A percentile compares a stretch with the other conserved stretches of the same genome.
Evolutionary conservation across 2,888 invertebrate genomes (phyloP).

Genomic region (Melanostoma mellinum): DNA sequence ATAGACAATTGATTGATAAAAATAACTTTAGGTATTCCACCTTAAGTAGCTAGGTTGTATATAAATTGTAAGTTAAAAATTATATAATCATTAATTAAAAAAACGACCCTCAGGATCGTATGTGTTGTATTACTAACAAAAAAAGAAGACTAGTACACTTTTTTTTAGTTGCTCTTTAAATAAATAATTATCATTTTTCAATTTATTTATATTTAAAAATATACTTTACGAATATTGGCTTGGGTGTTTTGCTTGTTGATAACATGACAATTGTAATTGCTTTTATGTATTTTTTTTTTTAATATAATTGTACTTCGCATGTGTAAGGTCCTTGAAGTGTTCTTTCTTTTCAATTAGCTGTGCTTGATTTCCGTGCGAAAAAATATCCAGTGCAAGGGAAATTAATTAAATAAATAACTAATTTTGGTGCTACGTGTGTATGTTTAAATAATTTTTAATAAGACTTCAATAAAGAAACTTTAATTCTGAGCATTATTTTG

Average conservation of each 20-base stretch:
- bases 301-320: conserved; percentile 55
- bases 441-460: conserved; percentile 29
- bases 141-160: conserved; percentile 65
- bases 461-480: conserved; percentile 25
- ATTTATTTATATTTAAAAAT: conserved; percentile 23
- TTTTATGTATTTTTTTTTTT: conserved; percentile 12
- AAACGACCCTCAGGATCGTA: conserved; percentile 22
- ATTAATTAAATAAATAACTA: conserved; percentile 39
- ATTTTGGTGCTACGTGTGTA: conserved; percentile 47
- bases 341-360: conserved; percentile 7
- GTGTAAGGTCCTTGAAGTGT: conserved; percentile 60
- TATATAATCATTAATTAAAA: conserved; percentile 39
- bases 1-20: conserved; percentile 13
- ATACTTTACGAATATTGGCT: conserved; percentile 44
- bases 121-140: conserved; percentile 43
- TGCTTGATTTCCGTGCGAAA: conserved; percentile 62
- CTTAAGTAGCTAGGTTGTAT: background rate
- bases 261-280: conserved; percentile 24
- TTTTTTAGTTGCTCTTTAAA: conserved; percentile 61
- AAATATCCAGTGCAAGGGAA: conserved; percentile 63
- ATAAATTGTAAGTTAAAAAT: conserved; percentile 9
- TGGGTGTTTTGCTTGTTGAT: conserved; percentile 38
- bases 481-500: conserved; percentile 39
- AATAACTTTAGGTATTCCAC: conserved; percentile 8
- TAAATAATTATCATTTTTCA: conserved; percentile 32